A percentile compares a stretch with the other conserved stretches of the same genome.
Evolutionary conservation across 2,797 vertebrate genomes (phyloP).

Genomic region (Tenualosa thibaudeaui): DNA sequence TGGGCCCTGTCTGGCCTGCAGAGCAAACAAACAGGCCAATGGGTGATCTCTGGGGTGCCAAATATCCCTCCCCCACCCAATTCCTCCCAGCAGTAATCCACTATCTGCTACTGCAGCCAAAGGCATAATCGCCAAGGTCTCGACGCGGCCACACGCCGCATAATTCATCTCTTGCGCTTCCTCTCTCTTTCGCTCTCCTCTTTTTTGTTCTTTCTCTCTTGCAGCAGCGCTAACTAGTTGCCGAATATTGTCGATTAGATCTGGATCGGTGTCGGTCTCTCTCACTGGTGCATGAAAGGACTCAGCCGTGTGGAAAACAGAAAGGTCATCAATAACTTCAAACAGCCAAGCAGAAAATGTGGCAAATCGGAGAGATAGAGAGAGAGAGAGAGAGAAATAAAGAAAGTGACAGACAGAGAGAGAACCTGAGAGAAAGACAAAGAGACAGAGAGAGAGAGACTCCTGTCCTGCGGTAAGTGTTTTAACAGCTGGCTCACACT

Average conservation of each 20-base stretch:
- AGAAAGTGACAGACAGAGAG: background rate
- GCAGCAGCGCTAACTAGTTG: constrained; percentile 65
- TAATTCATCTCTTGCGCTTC: constrained; percentile 10
- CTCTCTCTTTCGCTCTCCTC: constrained; percentile 23
- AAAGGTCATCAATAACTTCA: constrained; percentile 85
- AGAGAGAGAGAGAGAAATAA: background rate
- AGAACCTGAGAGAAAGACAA: background rate
- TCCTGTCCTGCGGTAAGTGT: constrained; percentile 52
- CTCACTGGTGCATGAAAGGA: constrained; percentile 73
- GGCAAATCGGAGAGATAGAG: constrained; percentile 60
- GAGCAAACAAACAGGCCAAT: background rate
- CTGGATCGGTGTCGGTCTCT: constrained; percentile 64
- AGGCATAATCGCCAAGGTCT: background rate
- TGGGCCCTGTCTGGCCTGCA: background rate
- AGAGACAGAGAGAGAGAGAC: background rate
- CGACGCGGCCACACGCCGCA: background rate
- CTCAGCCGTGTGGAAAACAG: constrained; percentile 78
- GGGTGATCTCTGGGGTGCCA: background rate
- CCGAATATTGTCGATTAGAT: constrained; percentile 75
- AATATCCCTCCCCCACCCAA: background rate
- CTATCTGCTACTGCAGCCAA: constrained; percentile 9
- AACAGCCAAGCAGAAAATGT: constrained; percentile 82
- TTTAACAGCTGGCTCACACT: constrained; percentile 63
- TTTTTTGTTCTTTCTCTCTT: constrained; percentile 44
- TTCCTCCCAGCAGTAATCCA: background rate